Percentiles rank a stretch among this genome's conserved stretches.
These are phyloP conservation scores for Peromyscus melanophrys DNA, from an alignment of 2,797 vertebrate species.

Conservation along the genomic window DNA sequence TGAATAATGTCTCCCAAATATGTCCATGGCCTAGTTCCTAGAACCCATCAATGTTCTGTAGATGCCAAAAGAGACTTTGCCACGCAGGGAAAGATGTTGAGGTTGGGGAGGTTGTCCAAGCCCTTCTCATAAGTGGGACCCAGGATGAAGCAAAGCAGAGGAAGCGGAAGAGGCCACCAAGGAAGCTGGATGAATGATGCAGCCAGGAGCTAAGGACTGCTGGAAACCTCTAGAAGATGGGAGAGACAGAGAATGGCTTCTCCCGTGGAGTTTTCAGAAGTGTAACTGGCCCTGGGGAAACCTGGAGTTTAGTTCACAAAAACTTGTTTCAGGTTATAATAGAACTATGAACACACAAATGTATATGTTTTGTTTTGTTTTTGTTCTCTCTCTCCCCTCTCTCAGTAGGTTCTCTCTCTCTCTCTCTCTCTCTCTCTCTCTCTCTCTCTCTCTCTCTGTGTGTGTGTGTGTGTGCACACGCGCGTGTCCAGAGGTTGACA, in stretches of 20 bases:
- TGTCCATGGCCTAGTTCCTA: neutral
- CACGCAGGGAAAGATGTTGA: neutral
- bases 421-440: too few species aligned
- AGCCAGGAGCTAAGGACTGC: neutral
- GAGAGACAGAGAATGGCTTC: neutral
- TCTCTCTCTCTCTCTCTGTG: too few species aligned
- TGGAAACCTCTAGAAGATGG: neutral
- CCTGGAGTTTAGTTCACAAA: conserved; percentile 16
- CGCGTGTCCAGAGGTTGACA: neutral
- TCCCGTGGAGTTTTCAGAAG: neutral
- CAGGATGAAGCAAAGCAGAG: neutral
- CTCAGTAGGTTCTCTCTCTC: neutral
- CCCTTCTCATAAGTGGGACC: neutral
- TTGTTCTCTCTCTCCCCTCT: neutral
- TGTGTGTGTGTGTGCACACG: too few species aligned
- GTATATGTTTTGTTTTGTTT: neutral
- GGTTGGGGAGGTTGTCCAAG: neutral
- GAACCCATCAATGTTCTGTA: neutral
- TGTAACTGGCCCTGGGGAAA: neutral
- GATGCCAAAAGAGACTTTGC: neutral
- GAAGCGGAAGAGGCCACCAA: neutral
- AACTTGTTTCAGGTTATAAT: neutral
- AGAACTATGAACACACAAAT: neutral
- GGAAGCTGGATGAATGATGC: neutral
- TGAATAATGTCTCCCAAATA: neutral